Conservation (phyloP, 2,797 vertebrate species). For the Cyclura pinguis region DNA sequence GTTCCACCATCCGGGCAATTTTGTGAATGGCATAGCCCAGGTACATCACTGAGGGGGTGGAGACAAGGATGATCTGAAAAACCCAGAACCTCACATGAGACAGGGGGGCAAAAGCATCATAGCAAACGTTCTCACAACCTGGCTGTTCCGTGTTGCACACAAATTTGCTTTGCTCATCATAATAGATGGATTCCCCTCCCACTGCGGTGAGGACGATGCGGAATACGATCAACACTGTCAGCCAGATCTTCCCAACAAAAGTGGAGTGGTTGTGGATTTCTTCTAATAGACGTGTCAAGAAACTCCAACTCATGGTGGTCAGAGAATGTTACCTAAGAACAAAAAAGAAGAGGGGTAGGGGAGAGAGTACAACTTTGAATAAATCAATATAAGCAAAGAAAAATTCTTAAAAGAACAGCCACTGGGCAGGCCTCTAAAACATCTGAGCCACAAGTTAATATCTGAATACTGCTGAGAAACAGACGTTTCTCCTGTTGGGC, state of each 20-base stretch:
- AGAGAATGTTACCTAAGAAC: constrained; percentile 65
- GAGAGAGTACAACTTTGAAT: not conserved
- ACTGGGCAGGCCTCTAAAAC: not conserved
- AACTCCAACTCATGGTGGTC: constrained; percentile 99
- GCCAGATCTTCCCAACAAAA: constrained; percentile 99
- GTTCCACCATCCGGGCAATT: constrained; percentile 91
- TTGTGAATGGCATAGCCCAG: constrained; percentile 96
- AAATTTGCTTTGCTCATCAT: constrained; percentile 98
- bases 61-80: constrained; percentile 96
- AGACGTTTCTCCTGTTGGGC: not conserved
- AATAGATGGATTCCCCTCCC: constrained; percentile 99
- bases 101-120: constrained; percentile 94
- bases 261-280: constrained; percentile 99
- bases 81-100: constrained; percentile 99
- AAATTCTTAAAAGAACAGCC: not conserved
- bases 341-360: constrained; percentile 7
- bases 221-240: constrained; percentile 96
- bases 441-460: not conserved
- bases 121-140: constrained; percentile 98
- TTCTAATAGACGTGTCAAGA: constrained; percentile 97
- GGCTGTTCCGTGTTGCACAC: constrained; percentile 98
- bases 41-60: constrained; percentile 95
- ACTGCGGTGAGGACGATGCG: constrained; percentile 97
- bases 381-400: not conserved
- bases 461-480: not conserved